Conservation (phyloP, 37 sponge, comb jelly and placozoan species). For the Beroe forskalii region DNA sequence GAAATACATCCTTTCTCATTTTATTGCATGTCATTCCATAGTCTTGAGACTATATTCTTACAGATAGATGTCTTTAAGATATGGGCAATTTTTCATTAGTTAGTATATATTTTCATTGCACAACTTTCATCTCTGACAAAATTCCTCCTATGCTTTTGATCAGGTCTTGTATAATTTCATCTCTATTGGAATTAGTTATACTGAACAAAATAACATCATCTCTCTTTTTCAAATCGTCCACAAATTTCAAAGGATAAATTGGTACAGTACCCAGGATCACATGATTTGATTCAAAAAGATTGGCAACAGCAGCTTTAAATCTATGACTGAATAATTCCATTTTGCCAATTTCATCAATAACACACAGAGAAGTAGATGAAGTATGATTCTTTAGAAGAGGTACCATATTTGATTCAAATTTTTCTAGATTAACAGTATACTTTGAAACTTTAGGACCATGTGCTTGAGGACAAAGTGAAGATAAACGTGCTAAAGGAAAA, state of each 20-base stretch:
- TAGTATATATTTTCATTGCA: too few species aligned
- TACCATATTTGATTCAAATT: neutral
- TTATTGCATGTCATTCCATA: too few species aligned
- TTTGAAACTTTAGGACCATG: conserved; percentile 8
- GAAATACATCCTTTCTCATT: too few species aligned
- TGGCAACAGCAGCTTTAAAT: neutral
- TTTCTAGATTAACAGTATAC: conserved; percentile 9
- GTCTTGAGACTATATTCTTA: too few species aligned
- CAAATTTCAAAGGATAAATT: conserved; percentile 10
- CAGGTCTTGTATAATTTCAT: neutral
- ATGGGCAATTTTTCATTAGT: too few species aligned
- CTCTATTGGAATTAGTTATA: conserved; percentile 18
- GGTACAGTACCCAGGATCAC: conserved; percentile 7
- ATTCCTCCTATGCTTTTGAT: too few species aligned
- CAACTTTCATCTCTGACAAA: too few species aligned
- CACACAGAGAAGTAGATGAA: neutral
- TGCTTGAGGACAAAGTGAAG: neutral
- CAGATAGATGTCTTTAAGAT: too few species aligned
- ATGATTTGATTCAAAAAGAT: neutral
- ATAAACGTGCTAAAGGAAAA: neutral
- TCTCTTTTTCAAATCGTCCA: neutral
- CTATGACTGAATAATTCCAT: conserved; percentile 36
- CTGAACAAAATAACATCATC: conserved; percentile 3
- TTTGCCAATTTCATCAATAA: conserved; percentile 56
- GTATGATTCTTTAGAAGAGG: neutral